phyloP scores from a whole-genome alignment of 2,888 invertebrate species.

The Pocota personata region DNA sequence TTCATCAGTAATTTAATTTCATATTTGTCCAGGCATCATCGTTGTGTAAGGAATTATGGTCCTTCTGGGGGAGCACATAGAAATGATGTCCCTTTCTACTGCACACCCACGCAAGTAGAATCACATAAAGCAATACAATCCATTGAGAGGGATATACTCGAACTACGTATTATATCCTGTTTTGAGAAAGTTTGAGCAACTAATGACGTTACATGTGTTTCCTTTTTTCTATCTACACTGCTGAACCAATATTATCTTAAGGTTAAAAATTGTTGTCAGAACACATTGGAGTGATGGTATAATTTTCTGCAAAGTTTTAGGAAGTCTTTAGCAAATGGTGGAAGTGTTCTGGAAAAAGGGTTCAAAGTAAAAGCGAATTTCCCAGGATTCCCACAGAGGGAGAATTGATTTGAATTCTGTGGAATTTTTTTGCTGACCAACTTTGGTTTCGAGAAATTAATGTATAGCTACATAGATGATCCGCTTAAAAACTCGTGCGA shows the following conservation, averaged over 20 bases:
- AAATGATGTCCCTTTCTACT: background rate
- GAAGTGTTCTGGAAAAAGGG: background rate
- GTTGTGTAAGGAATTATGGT: slow-evolving; percentile 28
- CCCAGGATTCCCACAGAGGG: background rate
- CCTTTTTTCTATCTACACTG: slow-evolving; percentile 20
- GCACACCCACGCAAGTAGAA: background rate
- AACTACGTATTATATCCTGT: slow-evolving; percentile 15
- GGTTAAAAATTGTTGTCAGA: slow-evolving; percentile 18
- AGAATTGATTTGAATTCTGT: background rate
- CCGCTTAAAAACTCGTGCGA: background rate
- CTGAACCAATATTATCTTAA: slow-evolving; percentile 31
- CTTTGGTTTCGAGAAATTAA: slow-evolving; percentile 7
- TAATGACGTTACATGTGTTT: slow-evolving; percentile 32
- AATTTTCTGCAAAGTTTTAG: slow-evolving; percentile 27
- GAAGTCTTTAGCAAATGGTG: slow-evolving; percentile 12
- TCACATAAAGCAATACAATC: background rate
- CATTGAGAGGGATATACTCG: background rate
- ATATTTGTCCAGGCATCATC: slow-evolving; percentile 42
- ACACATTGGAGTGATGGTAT: background rate
- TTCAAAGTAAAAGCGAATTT: background rate
- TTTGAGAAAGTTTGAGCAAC: background rate
- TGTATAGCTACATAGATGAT: background rate
- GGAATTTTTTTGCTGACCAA: background rate
- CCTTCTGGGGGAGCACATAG: background rate
- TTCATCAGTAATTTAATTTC: slow-evolving; percentile 68